These are phyloP conservation scores for Oophaga pumilio DNA, from an alignment of 2,113 vertebrate species.

Conservation along the genomic window DNA sequence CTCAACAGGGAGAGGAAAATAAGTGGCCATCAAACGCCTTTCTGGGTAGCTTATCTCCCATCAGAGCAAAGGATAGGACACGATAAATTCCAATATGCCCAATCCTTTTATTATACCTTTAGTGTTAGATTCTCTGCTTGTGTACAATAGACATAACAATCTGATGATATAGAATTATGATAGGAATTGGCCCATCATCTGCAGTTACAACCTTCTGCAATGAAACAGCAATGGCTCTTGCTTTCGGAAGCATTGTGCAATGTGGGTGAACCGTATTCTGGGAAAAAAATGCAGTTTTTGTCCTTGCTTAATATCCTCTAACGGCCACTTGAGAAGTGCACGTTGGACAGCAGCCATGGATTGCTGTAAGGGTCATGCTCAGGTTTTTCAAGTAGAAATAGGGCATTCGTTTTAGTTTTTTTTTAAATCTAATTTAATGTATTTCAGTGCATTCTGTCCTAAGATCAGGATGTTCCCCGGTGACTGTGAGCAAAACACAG, in stretches of 20 bases:
- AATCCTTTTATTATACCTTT: too few relatives aligned
- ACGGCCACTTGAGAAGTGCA: conserved; percentile 22
- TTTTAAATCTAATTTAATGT: conserved; percentile 16
- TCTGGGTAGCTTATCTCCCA: too few relatives aligned
- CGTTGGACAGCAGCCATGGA: conserved; percentile 14
- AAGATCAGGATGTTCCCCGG: not conserved
- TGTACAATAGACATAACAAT: too few relatives aligned
- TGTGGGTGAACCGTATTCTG: conserved; percentile 18
- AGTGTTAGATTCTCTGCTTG: too few relatives aligned
- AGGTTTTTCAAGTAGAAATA: conserved; percentile 16
- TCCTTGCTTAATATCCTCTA: conserved; percentile 19
- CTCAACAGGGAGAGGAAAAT: too few relatives aligned
- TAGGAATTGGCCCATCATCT: not conserved
- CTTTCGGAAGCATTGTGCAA: not conserved
- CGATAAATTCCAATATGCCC: too few relatives aligned
- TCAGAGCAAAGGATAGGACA: too few relatives aligned
- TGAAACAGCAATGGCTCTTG: not conserved
- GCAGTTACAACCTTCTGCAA: not conserved
- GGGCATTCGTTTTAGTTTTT: not conserved
- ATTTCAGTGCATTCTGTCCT: not conserved
- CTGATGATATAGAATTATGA: not conserved
- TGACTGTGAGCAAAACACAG: not conserved
- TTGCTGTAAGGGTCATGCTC: conserved; percentile 23
- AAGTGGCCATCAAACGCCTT: too few relatives aligned
- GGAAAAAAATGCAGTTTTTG: conserved; percentile 11